Base-by-base conservation (phyloP, 2,113 vertebrate species). In the Calidris pugnax region DNA sequence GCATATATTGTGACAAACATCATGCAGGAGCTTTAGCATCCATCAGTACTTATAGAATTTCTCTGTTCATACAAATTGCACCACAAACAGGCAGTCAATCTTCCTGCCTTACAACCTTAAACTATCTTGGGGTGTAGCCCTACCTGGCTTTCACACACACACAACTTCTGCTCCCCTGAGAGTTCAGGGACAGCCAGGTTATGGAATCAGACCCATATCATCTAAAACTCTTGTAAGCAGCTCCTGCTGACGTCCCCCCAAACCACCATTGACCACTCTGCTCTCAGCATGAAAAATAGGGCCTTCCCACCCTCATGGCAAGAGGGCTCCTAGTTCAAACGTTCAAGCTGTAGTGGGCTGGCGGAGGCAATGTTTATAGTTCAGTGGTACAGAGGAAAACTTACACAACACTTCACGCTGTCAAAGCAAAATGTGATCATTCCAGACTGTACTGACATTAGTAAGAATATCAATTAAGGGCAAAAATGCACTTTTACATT, bases 381-480 rank as follows among this genome's bases (percentile, higher is more conserved):
- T 94, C 91, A 95, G 87, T 80, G 87, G 87, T 94, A 96, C 1
- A 10, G 74, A 87, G 84, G 91, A 96, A 96, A 94, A 96, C 89
- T 97, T 81, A 69, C 91, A 93, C 93, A 97, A 75, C 11, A 39
- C 95, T 97, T 98, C 83, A 41, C n/a, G 33, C 94, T 96, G 97
- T 97, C 97, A 97, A 94, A 96, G 94, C 92, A 96, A 87, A 96
- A 96, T 39, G 89, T 87, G 96, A 97, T 87, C 5, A 4, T 84
- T 96, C 88, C 83, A 82, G 87, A 91, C 96, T 96, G 89, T 96
- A 77, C 83, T 91, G 86, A 96, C 94, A 97, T 94, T 96, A 97
- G 72, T 94, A 94, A 96, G 97, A 97, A 95, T 96, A 97, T 95
- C 96, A 97, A 95, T 97, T 97, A 98, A 95, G 43, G 95, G 96